Evolutionary conservation across 1,140 invertebrate genomes (phyloP), one percentile per base, ranked within the genome.

Genomic region (Pseudomyrmex gracilis): DNA sequence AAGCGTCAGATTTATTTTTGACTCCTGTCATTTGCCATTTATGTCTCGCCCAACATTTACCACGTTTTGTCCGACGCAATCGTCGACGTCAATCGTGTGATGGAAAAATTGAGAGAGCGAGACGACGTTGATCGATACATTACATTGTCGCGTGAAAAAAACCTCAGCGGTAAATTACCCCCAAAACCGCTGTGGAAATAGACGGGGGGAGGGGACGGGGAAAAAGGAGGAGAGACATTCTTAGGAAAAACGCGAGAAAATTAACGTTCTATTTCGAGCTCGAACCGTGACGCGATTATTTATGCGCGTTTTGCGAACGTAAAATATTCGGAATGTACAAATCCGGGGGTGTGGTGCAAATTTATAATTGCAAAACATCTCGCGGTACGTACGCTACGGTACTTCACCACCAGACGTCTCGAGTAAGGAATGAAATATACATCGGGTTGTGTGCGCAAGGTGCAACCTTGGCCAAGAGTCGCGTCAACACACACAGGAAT

Each of bases 21-120:
- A 70, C 53, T 70, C 22, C 43, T 34, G 53, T 80, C 76, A 71
- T 71, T 80, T 80, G 66, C 66, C 64, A 55, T 80, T 58, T 70
- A 80, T 34, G 15, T 47, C 43, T 80, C 53, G 43, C 60, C 22
- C 53, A 9, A 7, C 66, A 55, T 71, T 71, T 60, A 49, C 12
- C 15, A 58, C 64, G 10, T 58, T 70, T 47, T 17, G 34, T 67
- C 49, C 43, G n/a, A n/a, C n/a, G n/a, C n/a, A n/a, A n/a, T n/a
- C n/a, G 34, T 34, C 34, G 13, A 17, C 34, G 43, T 58, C 53
- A 70, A 60, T n/a, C n/a, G n/a, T 15, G 15, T 45, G 66, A 70
- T 60, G 12, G n/a, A 20, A 71, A 68, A 58, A 58, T 70, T 34
- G 34, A 7, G 34, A 34, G 34, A 34, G 24, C 3, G 51, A 49